Percentiles rank a stretch among this genome's conserved stretches.
Evolutionary conservation across 2,888 invertebrate genomes (phyloP).

Genomic region (Actias luna): DNA sequence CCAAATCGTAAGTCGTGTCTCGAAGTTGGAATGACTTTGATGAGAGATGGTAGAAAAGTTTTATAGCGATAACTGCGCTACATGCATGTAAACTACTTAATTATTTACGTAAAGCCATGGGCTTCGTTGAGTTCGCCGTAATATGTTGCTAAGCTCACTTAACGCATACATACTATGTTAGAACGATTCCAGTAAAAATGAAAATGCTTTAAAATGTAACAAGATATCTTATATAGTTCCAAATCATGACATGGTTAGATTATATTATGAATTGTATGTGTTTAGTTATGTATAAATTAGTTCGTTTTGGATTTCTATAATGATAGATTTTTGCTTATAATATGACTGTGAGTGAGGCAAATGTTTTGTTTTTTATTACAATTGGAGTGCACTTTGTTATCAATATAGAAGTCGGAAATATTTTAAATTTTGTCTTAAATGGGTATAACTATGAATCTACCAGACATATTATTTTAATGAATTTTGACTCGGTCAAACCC

Average conservation of each 20-base stretch:
- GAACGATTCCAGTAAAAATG: neutral
- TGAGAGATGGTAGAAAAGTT: constrained; percentile 27
- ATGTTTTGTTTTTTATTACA: too few relatives aligned
- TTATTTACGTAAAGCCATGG: constrained; percentile 44
- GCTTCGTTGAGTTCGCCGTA: constrained; percentile 40
- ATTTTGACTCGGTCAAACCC: too few relatives aligned
- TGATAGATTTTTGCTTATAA: too few relatives aligned
- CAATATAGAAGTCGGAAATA: too few relatives aligned
- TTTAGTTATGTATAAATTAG: too few relatives aligned
- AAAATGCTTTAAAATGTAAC: neutral
- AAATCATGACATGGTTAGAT: neutral
- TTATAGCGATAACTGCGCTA: constrained; percentile 39
- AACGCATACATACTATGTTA: constrained; percentile 31
- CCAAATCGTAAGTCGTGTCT: constrained; percentile 82
- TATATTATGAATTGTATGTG: too few relatives aligned
- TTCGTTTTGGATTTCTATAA: too few relatives aligned
- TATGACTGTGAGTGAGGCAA: too few relatives aligned
- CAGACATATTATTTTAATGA: too few relatives aligned
- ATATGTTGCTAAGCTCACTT: constrained; percentile 32
- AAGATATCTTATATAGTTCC: neutral
- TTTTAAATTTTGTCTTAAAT: too few relatives aligned
- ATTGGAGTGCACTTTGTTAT: too few relatives aligned
- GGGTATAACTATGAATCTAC: too few relatives aligned
- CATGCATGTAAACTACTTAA: constrained; percentile 51
- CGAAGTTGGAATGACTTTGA: constrained; percentile 18